Conservation (phyloP, 1,140 invertebrate species). For the Metopolophium dirhodum region DNA sequence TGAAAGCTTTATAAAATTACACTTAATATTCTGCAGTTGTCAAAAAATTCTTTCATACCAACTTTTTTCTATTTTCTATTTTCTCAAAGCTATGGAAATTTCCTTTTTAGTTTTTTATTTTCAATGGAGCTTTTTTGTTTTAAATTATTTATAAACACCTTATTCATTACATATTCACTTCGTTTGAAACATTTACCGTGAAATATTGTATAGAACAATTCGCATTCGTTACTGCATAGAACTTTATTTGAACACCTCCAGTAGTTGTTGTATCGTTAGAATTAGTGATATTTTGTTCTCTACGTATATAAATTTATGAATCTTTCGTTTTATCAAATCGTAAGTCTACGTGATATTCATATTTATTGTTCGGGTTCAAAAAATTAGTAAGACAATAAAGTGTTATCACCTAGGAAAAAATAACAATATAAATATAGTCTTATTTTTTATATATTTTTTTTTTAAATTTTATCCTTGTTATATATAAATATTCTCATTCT, state of each 20-base stretch:
- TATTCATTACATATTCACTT: background rate
- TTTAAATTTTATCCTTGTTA: no score
- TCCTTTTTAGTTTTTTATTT: background rate
- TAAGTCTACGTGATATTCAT: background rate
- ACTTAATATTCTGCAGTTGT: background rate
- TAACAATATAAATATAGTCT: background rate
- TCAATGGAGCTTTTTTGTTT: background rate
- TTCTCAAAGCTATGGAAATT: background rate
- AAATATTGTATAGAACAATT: background rate
- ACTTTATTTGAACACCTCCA: background rate
- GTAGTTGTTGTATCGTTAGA: background rate
- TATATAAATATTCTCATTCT: background rate
- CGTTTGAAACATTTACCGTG: background rate
- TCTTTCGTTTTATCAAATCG: background rate
- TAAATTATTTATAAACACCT: background rate
- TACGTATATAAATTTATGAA: background rate
- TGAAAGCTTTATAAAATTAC: background rate
- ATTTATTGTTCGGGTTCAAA: background rate
- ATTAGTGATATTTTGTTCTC: background rate
- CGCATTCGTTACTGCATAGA: background rate
- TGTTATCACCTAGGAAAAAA: background rate
- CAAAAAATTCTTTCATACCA: background rate
- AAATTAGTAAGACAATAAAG: background rate
- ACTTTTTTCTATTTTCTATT: background rate
- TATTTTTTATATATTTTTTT: no score